These are phyloP conservation scores for Cyclopterus lumpus DNA, from an alignment of 2,797 vertebrate species.

Conservation along the genomic window DNA sequence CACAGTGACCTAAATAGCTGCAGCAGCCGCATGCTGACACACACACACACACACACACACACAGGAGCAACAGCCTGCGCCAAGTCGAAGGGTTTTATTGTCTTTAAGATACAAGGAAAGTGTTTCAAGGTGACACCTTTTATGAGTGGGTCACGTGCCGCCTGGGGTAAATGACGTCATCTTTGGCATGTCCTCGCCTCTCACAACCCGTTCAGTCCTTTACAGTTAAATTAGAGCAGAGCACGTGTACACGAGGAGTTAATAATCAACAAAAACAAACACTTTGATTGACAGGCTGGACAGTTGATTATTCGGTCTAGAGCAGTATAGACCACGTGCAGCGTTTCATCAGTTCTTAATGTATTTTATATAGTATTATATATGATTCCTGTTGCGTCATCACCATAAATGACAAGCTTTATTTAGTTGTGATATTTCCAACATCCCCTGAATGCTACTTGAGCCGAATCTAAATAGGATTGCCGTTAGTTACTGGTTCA, in stretches of 20 bases:
- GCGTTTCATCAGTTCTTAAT: neutral
- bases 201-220: neutral
- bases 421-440: neutral
- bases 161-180: conserved; percentile 19
- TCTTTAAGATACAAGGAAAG: neutral
- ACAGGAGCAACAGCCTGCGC: conserved; percentile 1
- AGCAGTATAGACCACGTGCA: no score
- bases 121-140: neutral
- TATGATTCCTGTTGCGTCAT: neutral
- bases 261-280: no score
- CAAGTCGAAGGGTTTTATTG: neutral
- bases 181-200: neutral
- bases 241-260: no score
- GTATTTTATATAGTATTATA: neutral
- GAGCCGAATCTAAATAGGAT: neutral
- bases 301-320: no score
- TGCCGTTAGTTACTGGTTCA: no score
- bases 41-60: neutral
- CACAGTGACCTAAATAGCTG: conserved; percentile 75
- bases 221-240: neutral
- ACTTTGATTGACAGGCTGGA: no score
- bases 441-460: neutral
- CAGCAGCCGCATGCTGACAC: conserved; percentile 29
- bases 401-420: neutral
- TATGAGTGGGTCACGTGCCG: neutral